Evolutionary conservation across 2,797 vertebrate genomes (phyloP).

Genomic region (Esox masquinongy): DNA sequence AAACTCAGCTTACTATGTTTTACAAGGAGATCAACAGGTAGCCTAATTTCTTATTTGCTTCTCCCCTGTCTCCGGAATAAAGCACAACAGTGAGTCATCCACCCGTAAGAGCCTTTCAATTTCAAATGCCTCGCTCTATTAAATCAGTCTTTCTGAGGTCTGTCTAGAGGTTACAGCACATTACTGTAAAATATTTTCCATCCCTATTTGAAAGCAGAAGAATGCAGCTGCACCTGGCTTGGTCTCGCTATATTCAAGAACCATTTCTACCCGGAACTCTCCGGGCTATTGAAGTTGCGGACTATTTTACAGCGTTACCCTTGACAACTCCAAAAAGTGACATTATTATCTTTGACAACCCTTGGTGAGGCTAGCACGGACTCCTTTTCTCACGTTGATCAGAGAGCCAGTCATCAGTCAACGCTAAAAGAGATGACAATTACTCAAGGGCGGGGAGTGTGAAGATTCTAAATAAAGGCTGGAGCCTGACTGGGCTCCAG

Average conservation of each 20-base stretch:
- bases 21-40: conserved; percentile 5
- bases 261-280: conserved; percentile 25
- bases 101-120: background rate
- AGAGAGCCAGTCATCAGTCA: conserved; percentile 68
- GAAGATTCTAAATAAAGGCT: conserved; percentile 75
- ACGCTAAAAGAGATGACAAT: conserved; percentile 67
- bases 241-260: conserved; percentile 34
- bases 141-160: background rate
- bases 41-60: background rate
- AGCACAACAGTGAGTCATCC: background rate
- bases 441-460: conserved; percentile 61
- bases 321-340: conserved; percentile 59
- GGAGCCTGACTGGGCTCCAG: conserved; percentile 57
- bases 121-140: background rate
- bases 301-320: conserved; percentile 44
- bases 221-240: conserved; percentile 12
- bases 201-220: background rate
- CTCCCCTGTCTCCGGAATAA: background rate
- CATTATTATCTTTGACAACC: conserved; percentile 58
- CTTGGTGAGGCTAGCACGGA: background rate
- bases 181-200: background rate
- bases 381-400: conserved; percentile 13
- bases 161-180: background rate
- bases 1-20: background rate
- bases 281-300: conserved; percentile 9